Evolutionary conservation across 2,113 vertebrate species (phyloP).

Genomic region (Osmerus mordax): DNA sequence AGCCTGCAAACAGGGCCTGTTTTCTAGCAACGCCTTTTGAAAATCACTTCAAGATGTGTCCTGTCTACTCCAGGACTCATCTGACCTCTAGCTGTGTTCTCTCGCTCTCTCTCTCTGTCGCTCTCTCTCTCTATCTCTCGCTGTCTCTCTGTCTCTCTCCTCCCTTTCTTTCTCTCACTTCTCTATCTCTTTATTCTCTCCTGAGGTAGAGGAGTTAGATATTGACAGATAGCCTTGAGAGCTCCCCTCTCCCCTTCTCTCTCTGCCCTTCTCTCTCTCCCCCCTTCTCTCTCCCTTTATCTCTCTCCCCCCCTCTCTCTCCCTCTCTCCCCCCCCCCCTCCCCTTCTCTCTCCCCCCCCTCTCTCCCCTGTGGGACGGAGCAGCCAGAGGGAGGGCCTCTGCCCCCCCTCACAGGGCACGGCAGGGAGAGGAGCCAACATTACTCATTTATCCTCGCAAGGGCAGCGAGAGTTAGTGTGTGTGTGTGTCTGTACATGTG

Average conservation of each 20-base stretch:
- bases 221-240: slow-evolving; percentile 44
- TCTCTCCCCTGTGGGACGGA: not conserved
- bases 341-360: not conserved
- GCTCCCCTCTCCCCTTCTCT: not conserved
- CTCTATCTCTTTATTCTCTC: not conserved
- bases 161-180: slow-evolving; percentile 7
- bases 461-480: slow-evolving; percentile 3
- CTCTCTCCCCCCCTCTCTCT: too few relatives aligned
- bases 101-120: not conserved
- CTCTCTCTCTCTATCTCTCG: slow-evolving; percentile 10
- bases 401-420: slow-evolving; percentile 1
- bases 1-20: not conserved
- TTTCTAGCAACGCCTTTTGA: slow-evolving; percentile 8
- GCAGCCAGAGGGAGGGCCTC: not conserved
- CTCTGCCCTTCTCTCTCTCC: too few relatives aligned
- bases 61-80: slow-evolving; percentile 3
- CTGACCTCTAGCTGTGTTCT: slow-evolving; percentile 35
- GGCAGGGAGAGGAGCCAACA: slow-evolving; percentile 24
- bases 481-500: slow-evolving; percentile 5
- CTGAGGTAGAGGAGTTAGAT: slow-evolving; percentile 31
- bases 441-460: slow-evolving; percentile 34
- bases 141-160: slow-evolving; percentile 10
- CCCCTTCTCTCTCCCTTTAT: too few relatives aligned
- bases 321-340: too few relatives aligned
- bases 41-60: slow-evolving; percentile 42